Conservation (phyloP, 2,113 vertebrate genomes). For the Helogale parvula region DNA sequence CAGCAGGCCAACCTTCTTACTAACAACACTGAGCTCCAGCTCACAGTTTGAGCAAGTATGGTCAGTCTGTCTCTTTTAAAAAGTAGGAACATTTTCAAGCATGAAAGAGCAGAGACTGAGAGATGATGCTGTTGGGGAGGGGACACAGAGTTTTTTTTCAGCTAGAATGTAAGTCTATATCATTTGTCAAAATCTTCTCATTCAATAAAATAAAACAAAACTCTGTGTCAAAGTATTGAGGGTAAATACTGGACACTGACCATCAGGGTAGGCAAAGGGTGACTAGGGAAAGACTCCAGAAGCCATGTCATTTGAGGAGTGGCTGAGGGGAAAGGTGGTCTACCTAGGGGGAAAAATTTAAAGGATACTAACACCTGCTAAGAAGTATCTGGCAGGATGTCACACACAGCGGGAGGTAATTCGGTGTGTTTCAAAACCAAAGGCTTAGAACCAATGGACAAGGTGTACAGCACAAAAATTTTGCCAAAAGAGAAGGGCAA, state of each 20-base stretch:
- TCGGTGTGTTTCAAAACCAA: background rate
- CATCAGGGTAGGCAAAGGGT: background rate
- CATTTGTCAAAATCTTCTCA: background rate
- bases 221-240: background rate
- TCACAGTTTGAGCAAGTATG: background rate
- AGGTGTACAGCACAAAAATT: background rate
- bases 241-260: background rate
- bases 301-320: background rate
- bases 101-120: background rate
- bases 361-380: background rate
- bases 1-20: background rate
- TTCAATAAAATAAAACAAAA: conserved; percentile 14
- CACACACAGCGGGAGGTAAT: background rate
- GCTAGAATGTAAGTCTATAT: background rate
- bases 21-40: background rate
- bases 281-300: background rate
- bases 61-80: background rate
- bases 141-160: background rate
- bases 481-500: background rate
- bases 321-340: background rate
- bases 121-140: background rate
- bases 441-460: background rate
- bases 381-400: background rate
- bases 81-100: background rate
- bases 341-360: background rate